Evolutionary conservation across 2,888 invertebrate genomes (phyloP).

Genomic region (Cosmia pyralina): DNA sequence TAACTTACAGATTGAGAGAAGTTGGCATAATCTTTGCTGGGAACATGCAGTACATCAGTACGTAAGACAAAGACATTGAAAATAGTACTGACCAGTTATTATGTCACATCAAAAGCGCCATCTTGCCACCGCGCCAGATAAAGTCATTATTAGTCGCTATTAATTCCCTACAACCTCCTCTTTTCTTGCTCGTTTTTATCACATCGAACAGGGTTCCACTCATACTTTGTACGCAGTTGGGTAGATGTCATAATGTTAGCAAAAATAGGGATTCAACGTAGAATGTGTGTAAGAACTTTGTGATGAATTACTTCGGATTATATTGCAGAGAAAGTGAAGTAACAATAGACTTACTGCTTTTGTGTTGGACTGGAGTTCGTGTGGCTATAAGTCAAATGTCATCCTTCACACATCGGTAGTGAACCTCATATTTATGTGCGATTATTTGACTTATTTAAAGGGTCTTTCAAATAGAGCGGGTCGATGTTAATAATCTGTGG

Average conservation of each 20-base stretch:
- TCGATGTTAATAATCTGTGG: too few relatives aligned
- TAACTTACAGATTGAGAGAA: too few relatives aligned
- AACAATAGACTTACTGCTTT: slow-evolving; percentile 10
- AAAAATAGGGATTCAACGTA: slow-evolving; percentile 17
- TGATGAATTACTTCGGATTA: slow-evolving; percentile 39
- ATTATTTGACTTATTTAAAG: too few relatives aligned
- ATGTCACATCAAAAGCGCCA: slow-evolving; percentile 55
- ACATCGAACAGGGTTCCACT: slow-evolving; percentile 27
- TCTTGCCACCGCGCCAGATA: slow-evolving; percentile 68
- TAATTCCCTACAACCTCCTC: slow-evolving; percentile 70
- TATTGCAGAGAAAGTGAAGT: not conserved
- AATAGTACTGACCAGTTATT: not conserved
- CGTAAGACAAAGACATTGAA: not conserved
- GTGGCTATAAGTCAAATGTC: too few relatives aligned
- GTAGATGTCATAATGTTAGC: slow-evolving; percentile 37
- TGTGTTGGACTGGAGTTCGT: not conserved
- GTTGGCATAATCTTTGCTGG: too few relatives aligned
- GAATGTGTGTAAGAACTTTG: slow-evolving; percentile 8
- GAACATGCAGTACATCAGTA: not conserved
- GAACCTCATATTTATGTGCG: too few relatives aligned
- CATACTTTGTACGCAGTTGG: slow-evolving; percentile 57
- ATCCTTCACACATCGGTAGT: not conserved
- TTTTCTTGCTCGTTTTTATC: slow-evolving; percentile 64
- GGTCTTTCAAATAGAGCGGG: too few relatives aligned
- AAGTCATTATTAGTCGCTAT: slow-evolving; percentile 80